Conservation (phyloP, 2,888 invertebrate species). For the Podabrus alpinus region DNA sequence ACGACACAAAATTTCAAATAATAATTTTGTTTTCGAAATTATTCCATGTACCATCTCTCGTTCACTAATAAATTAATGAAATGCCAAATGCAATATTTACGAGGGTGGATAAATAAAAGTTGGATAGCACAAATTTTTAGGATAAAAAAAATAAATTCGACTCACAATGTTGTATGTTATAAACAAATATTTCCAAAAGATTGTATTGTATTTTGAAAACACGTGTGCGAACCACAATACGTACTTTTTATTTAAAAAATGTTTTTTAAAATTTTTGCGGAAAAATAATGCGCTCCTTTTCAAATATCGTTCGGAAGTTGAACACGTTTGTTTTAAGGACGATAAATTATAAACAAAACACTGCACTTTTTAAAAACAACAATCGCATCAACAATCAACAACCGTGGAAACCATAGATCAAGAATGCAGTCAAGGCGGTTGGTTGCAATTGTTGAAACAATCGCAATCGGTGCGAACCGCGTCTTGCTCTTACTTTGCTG, state of each 20-base stretch:
- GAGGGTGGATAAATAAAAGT: background rate
- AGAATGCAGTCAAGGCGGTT: constrained; percentile 36
- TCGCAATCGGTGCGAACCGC: constrained; percentile 39
- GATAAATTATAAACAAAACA: constrained; percentile 31
- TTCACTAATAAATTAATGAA: background rate
- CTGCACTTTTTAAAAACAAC: constrained; percentile 29
- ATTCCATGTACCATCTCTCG: background rate
- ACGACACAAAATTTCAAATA: background rate
- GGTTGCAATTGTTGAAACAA: constrained; percentile 54
- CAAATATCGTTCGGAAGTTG: background rate
- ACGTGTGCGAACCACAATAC: background rate
- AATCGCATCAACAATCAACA: constrained; percentile 33
- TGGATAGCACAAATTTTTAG: background rate
- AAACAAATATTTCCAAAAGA: background rate
- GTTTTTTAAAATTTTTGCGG: background rate
- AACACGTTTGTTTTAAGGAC: constrained; percentile 8
- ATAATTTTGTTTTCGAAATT: background rate
- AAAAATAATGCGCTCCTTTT: background rate
- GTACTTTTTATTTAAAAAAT: background rate
- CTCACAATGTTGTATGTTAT: background rate
- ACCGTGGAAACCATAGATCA: constrained; percentile 19
- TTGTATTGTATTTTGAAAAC: background rate
- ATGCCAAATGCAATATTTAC: background rate
- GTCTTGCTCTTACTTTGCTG: constrained; percentile 43
- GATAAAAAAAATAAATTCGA: background rate